phyloP scores from a whole-genome alignment of 1,140 invertebrate genomes.

The Zophobas atratus region DNA sequence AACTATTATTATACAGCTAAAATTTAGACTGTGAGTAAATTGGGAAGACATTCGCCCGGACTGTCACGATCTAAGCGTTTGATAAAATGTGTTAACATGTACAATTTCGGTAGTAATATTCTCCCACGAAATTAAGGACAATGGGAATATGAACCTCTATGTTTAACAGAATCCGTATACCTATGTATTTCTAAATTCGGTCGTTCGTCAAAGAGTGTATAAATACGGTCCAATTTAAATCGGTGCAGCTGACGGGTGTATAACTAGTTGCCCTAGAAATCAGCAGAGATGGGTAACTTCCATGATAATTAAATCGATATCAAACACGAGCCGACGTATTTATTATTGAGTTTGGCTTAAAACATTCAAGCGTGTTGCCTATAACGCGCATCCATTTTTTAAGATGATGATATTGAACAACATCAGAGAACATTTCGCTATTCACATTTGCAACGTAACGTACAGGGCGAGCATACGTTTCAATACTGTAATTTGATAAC shows the following conservation, averaged over 20 bases:
- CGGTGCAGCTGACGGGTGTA: constrained; percentile 30
- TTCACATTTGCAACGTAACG: too few relatives aligned
- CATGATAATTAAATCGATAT: constrained; percentile 31
- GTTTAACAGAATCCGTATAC: too few relatives aligned
- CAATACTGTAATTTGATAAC: too few relatives aligned
- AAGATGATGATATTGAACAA: background rate
- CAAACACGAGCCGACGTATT: constrained; percentile 6
- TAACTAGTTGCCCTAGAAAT: constrained; percentile 41
- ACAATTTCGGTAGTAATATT: constrained; percentile 13
- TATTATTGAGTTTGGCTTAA: background rate
- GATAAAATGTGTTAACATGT: constrained; percentile 26
- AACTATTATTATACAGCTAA: constrained; percentile 28
- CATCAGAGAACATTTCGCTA: too few relatives aligned
- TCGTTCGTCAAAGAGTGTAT: background rate
- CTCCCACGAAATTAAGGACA: background rate
- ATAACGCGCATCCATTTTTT: background rate
- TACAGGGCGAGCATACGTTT: too few relatives aligned
- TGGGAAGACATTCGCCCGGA: too few relatives aligned
- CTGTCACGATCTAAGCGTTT: constrained; percentile 9
- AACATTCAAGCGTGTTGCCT: background rate
- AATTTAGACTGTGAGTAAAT: constrained; percentile 19
- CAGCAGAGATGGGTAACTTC: constrained; percentile 11
- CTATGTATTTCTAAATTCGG: background rate
- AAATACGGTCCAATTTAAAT: constrained; percentile 31
- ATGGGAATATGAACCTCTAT: too few relatives aligned